Evolutionary conservation across 2,888 invertebrate species (phyloP).

Genomic region (Leptothorax acervorum): DNA sequence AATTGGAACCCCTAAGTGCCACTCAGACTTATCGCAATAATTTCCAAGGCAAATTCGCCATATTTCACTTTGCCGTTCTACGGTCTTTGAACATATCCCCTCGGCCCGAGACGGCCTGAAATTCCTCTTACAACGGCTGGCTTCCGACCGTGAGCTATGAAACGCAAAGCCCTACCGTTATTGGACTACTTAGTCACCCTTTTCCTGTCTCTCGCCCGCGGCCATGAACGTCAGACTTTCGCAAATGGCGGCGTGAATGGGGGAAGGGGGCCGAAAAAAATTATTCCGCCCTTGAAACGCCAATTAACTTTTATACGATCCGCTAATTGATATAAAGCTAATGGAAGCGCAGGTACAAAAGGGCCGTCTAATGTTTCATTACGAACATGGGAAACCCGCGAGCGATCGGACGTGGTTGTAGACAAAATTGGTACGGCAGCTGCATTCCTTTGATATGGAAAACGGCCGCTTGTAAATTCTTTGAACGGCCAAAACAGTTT

Average conservation of each 20-base stretch:
- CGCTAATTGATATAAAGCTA: conserved; percentile 52
- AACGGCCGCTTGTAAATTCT: conserved; percentile 45
- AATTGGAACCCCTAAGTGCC: conserved; percentile 61
- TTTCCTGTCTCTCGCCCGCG: conserved; percentile 44
- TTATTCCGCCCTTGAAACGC: conserved; percentile 46
- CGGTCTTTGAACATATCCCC: conserved; percentile 55
- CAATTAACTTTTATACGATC: conserved; percentile 55
- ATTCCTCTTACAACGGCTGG: conserved; percentile 55
- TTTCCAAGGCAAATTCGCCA: conserved; percentile 64
- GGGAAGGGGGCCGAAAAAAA: conserved; percentile 22
- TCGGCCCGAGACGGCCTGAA: conserved; percentile 44
- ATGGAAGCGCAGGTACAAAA: conserved; percentile 44
- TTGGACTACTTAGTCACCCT: conserved; percentile 62
- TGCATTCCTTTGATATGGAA: conserved; percentile 61
- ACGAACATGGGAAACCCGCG: conserved; percentile 25
- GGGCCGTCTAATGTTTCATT: conserved; percentile 38
- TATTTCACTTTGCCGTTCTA: conserved; percentile 56
- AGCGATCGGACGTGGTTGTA: conserved; percentile 40
- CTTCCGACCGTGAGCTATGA: conserved; percentile 56
- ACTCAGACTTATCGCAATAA: conserved; percentile 64
- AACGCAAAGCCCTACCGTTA: conserved; percentile 59
- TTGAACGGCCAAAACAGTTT: conserved; percentile 48
- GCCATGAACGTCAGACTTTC: conserved; percentile 36
- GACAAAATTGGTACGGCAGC: conserved; percentile 34
- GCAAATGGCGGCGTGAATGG: conserved; percentile 30